Conservation (phyloP, 2,113 vertebrate species). For the Herpetotheres cachinnans region DNA sequence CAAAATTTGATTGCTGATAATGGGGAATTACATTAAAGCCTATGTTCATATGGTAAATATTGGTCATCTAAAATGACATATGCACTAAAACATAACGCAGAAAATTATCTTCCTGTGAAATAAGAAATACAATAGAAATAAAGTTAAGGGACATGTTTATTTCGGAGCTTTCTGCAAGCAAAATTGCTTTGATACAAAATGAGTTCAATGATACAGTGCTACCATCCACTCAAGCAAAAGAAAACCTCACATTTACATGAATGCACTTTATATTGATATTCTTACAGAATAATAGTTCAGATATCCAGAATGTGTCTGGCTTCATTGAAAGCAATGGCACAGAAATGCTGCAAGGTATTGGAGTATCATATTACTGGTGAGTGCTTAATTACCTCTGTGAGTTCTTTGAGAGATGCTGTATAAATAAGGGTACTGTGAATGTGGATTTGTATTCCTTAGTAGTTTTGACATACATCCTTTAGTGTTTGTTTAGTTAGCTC, state of each 20-base stretch:
- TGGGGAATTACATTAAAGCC: constrained; percentile 69
- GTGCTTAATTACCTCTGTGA: constrained; percentile 74
- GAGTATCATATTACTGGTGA: constrained; percentile 64
- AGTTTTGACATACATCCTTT: constrained; percentile 4
- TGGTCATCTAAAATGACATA: constrained; percentile 66
- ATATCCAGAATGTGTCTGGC: constrained; percentile 73
- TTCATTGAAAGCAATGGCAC: constrained; percentile 75
- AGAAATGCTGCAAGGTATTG: constrained; percentile 73
- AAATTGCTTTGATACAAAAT: constrained; percentile 95
- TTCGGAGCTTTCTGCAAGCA: constrained; percentile 90
- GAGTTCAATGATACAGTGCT: constrained; percentile 87
- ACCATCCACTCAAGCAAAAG: constrained; percentile 92
- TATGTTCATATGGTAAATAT: constrained; percentile 52
- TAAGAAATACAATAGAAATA: constrained; percentile 76
- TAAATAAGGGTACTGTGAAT: constrained; percentile 58
- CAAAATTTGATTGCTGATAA: constrained; percentile 66
- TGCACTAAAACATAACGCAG: constrained; percentile 56
- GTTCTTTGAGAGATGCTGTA: constrained; percentile 56
- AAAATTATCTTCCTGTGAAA: constrained; percentile 53
- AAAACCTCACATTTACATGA: constrained; percentile 86
- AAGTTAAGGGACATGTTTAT: constrained; percentile 81
- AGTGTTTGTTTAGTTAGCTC: constrained; percentile 31
- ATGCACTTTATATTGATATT: constrained; percentile 84
- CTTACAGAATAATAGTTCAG: constrained; percentile 68
- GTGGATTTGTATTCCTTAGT: constrained; percentile 29